Evolutionary conservation across 2,888 invertebrate genomes (phyloP), one percentile per base, ranked within the genome.

Genomic region (Pristionchus entomophagus): DNA sequence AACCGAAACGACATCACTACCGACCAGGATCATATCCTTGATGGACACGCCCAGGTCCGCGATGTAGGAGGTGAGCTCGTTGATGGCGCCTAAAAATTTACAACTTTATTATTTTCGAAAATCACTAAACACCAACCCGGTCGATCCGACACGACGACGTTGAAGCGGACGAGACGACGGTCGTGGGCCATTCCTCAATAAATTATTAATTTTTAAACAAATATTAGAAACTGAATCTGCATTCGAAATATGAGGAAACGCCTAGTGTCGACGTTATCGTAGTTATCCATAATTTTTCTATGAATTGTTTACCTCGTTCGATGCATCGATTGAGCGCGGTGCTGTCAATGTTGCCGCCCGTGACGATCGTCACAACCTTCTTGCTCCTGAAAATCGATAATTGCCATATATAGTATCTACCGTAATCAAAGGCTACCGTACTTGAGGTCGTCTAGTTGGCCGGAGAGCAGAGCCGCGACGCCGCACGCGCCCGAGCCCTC

Each of bases 401-500:
- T 32, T 32, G 8, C 22, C 5, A 10, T 17, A 2, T 80, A 80
- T n/a, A 4, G 49, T 49, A 78, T n/a, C 35, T 65, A 65, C 65
- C 3, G 65, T 65, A 65, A 59, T 29, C 59, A 3, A 53, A 19
- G 3, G 56, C 56, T 77, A 45, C 41, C 29, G 56, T 49, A 82
- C 84, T 88, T 87, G 35, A 89, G 84, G 78, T 87, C 45, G 45
- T 86, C 80, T 83, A 97, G 94, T 84, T 96, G 95, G 0, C 96
- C 96, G 0, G 96, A 96, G 91, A 97, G 95, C 91, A 97, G 96
- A 49, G 97, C 97, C 0, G 97, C 97, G 12, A 97, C 94, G 0
- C 96, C 96, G 2, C 96, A 95, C 0, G 97, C 97, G 0, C 97
- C 97, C 0, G 97, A 97, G 0, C 97, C 97, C 94, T 97, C 97